phyloP scores from a whole-genome alignment of 2,797 vertebrate species.

The Parauchenoglanis ngamensis region DNA sequence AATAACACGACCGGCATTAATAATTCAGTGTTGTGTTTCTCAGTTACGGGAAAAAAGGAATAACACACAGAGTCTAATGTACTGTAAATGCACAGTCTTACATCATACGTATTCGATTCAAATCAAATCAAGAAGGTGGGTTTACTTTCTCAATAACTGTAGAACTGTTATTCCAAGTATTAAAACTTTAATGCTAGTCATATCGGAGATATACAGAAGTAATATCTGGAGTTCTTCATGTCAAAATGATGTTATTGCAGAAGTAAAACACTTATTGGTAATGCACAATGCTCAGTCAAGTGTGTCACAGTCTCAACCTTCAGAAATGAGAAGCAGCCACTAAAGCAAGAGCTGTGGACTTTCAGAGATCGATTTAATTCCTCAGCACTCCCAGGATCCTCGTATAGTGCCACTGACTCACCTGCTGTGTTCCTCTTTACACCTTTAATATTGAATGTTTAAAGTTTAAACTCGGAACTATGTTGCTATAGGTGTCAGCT shows the following conservation, averaged over 20 bases:
- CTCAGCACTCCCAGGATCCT: neutral
- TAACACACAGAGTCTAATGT: neutral
- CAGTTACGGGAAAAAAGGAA: neutral
- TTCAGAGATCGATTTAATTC: neutral
- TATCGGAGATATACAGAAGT: neutral
- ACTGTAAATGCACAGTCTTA: neutral
- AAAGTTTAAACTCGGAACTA: neutral
- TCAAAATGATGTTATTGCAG: neutral
- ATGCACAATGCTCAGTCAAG: neutral
- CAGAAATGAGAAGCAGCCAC: neutral
- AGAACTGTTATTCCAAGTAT: neutral
- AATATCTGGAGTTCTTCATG: neutral
- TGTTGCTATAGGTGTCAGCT: neutral
- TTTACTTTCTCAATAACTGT: neutral
- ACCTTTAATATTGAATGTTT: neutral
- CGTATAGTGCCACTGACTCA: neutral
- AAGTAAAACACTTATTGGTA: neutral
- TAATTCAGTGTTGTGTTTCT: constrained; percentile 14
- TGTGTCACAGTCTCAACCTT: neutral
- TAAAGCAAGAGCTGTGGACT: neutral
- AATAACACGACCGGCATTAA: neutral
- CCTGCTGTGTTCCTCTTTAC: neutral
- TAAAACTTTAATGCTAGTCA: too few relatives aligned
- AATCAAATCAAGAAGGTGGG: neutral
- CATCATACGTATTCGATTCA: neutral